Conservation (phyloP, 2,888 invertebrate genomes). For the Rhorus exstirpatorius region DNA sequence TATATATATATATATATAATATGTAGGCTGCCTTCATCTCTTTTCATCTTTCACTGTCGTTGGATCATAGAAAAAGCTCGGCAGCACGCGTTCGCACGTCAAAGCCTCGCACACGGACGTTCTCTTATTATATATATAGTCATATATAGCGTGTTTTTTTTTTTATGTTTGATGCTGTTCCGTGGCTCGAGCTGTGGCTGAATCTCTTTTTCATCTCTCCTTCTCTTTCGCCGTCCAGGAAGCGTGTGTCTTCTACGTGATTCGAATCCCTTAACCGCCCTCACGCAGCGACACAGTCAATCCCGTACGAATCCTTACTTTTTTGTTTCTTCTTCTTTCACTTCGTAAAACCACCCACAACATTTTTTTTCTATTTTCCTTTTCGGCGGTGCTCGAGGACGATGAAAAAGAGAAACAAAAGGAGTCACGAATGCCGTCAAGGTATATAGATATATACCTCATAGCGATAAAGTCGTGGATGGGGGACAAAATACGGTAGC, state of each 20-base stretch:
- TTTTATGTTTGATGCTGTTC: constrained; percentile 49
- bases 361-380: constrained; percentile 23
- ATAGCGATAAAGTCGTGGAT: constrained; percentile 60
- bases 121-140: constrained; percentile 30
- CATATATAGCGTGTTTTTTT: constrained; percentile 23
- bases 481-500: constrained; percentile 54
- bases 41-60: constrained; percentile 61
- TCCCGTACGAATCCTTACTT: constrained; percentile 64
- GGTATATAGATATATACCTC: constrained; percentile 32
- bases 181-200: constrained; percentile 49
- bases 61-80: constrained; percentile 66
- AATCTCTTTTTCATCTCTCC: constrained; percentile 22
- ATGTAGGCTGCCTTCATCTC: constrained; percentile 41
- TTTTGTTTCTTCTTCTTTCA: constrained; percentile 28
- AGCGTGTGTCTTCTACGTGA: constrained; percentile 82
- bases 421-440: constrained; percentile 36
- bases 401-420: constrained; percentile 34
- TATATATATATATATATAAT: constrained; percentile 8
- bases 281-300: constrained; percentile 67
- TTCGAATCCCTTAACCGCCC: constrained; percentile 76
- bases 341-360: constrained; percentile 35
- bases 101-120: constrained; percentile 54
- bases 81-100: constrained; percentile 47
- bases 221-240: constrained; percentile 74
- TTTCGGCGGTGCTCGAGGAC: constrained; percentile 41